Conservation (phyloP, 2,113 vertebrate genomes). For the Pelecanoides urinatrix region DNA sequence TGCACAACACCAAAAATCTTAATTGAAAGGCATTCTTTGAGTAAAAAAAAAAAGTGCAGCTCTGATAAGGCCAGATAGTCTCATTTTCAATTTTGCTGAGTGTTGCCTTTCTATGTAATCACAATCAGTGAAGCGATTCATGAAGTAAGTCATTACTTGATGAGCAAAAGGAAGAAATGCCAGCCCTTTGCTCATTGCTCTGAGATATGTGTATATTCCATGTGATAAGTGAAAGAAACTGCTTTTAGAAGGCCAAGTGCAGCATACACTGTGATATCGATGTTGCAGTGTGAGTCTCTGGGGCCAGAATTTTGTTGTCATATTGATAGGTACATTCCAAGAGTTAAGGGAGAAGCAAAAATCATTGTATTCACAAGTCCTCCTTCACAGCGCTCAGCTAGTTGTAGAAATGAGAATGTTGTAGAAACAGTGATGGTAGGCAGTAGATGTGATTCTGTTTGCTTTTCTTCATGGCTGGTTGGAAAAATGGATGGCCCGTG, state of each 20-base stretch:
- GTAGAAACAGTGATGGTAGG: neutral
- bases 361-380: neutral
- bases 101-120: neutral
- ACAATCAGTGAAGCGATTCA: neutral
- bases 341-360: neutral
- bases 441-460: neutral
- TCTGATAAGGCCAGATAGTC: neutral
- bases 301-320: neutral
- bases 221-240: neutral
- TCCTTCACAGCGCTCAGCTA: neutral
- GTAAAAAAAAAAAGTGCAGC: neutral
- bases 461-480: neutral
- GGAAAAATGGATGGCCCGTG: neutral
- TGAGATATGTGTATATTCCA: neutral
- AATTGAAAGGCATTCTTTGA: neutral
- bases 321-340: neutral
- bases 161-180: neutral
- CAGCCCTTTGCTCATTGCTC: neutral
- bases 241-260: neutral
- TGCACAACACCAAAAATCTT: neutral
- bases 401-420: neutral
- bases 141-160: neutral
- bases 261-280: neutral
- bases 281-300: neutral
- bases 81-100: neutral